Evolutionary conservation across 1,140 invertebrate species (phyloP).

Genomic region (Leucophenga varia): DNA sequence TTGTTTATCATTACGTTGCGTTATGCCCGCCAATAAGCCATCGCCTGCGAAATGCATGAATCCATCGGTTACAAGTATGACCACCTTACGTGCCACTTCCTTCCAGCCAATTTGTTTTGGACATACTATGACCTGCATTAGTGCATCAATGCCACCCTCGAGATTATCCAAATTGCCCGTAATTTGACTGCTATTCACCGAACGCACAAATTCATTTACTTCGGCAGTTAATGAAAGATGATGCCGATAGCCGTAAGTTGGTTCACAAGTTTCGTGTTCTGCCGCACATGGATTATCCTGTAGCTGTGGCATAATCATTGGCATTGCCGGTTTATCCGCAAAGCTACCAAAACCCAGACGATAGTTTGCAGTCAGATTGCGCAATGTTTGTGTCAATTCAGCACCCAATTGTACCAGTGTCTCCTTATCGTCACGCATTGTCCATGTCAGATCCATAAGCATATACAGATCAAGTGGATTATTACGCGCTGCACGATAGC

Average conservation of each 20-base stretch:
- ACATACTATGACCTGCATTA: conserved; percentile 97
- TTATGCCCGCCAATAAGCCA: conserved; percentile 60
- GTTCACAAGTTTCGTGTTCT: conserved; percentile 59
- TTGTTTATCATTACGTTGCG: conserved; percentile 58
- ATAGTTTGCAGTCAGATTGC: conserved; percentile 79
- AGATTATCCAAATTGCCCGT: conserved; percentile 97
- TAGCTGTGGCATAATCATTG: conserved; percentile 65
- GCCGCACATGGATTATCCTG: conserved; percentile 61
- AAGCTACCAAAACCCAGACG: conserved; percentile 82
- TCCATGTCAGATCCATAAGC: conserved; percentile 87
- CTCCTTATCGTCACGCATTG: conserved; percentile 84
- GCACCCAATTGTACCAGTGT: conserved; percentile 75
- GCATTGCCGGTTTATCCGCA: conserved; percentile 80
- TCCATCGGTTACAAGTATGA: conserved; percentile 66
- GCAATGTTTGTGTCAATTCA: conserved; percentile 64
- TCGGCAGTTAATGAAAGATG: conserved; percentile 66
- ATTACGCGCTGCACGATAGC: conserved; percentile 68
- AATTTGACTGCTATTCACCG: conserved; percentile 68
- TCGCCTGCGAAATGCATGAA: conserved; percentile 67
- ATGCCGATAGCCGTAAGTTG: conserved; percentile 72
- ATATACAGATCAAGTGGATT: conserved; percentile 94
- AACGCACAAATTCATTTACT: conserved; percentile 59
- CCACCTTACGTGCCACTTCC: conserved; percentile 61
- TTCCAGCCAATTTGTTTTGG: conserved; percentile 67
- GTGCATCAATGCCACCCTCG: conserved; percentile 96